These are phyloP conservation scores for Diachrysia chrysitis DNA, from an alignment of 2,888 invertebrate species.

Conservation along the genomic window DNA sequence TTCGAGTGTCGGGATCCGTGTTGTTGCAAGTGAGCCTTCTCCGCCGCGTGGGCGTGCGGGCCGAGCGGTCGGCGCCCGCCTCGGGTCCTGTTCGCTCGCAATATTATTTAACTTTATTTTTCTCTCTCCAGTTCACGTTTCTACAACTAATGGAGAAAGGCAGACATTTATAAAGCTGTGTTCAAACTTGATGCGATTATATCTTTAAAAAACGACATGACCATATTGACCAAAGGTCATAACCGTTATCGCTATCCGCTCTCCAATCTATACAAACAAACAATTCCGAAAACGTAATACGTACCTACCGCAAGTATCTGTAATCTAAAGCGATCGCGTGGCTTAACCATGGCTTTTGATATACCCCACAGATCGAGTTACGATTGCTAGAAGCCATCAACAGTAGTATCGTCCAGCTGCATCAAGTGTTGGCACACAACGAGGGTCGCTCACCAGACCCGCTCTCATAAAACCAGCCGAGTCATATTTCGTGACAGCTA, in stretches of 20 bases:
- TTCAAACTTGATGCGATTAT: slow-evolving; percentile 1
- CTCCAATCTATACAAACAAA: slow-evolving; percentile 25
- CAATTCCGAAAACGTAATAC: not conserved
- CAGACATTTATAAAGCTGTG: not conserved
- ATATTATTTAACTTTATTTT: slow-evolving; percentile 29
- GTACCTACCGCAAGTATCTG: no score
- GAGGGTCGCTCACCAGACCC: not conserved
- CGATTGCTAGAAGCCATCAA: slow-evolving; percentile 17
- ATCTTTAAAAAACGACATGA: slow-evolving; percentile 34
- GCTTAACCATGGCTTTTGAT: no score
- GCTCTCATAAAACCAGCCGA: slow-evolving; percentile 21
- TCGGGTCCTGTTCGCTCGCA: slow-evolving; percentile 26
- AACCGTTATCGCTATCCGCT: slow-evolving; percentile 9
- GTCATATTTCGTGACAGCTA: slow-evolving; percentile 25
- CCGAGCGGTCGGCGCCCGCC: slow-evolving; percentile 12
- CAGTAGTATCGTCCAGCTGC: no score
- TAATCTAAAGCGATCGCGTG: no score
- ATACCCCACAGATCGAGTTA: not conserved
- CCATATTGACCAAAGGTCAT: not conserved
- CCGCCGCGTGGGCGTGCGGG: not conserved
- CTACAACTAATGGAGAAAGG: slow-evolving; percentile 5
- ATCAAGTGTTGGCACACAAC: no score
- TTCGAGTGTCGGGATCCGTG: no score
- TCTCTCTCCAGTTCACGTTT: slow-evolving; percentile 8
- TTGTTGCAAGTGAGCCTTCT: slow-evolving; percentile 16